These are phyloP conservation scores for Pteruthius melanotis DNA, from an alignment of 2,113 vertebrate genomes.

Conservation along the genomic window DNA sequence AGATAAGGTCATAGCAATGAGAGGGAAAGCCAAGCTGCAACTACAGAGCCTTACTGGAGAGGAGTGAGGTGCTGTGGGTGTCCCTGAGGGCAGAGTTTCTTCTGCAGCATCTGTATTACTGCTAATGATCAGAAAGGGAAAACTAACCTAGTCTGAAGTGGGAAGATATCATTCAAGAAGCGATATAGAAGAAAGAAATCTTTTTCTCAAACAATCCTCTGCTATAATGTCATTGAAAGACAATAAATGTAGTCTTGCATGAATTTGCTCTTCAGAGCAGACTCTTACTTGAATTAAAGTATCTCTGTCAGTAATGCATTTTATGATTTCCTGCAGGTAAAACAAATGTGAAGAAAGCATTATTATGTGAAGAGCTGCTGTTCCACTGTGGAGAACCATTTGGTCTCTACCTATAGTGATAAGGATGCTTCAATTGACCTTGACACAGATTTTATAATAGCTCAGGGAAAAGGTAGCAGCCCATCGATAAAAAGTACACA, in stretches of 20 bases:
- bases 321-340: background rate
- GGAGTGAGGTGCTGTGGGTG: background rate
- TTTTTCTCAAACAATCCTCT: background rate
- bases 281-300: background rate
- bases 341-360: background rate
- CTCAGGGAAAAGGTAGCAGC: background rate
- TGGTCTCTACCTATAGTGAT: background rate
- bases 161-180: background rate
- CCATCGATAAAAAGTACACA: background rate
- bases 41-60: background rate
- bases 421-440: background rate
- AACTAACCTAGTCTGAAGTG: background rate
- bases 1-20: background rate
- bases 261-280: background rate
- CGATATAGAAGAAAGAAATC: fast-evolving
- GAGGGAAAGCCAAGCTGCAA: background rate
- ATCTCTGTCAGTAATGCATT: background rate
- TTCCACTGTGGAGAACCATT: background rate
- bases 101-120: background rate
- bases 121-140: background rate
- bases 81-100: background rate
- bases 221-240: background rate
- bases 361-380: background rate
- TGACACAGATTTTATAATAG: background rate
- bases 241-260: background rate